phyloP scores from a whole-genome alignment of 2,113 vertebrate species.

The Erythrocebus patas region DNA sequence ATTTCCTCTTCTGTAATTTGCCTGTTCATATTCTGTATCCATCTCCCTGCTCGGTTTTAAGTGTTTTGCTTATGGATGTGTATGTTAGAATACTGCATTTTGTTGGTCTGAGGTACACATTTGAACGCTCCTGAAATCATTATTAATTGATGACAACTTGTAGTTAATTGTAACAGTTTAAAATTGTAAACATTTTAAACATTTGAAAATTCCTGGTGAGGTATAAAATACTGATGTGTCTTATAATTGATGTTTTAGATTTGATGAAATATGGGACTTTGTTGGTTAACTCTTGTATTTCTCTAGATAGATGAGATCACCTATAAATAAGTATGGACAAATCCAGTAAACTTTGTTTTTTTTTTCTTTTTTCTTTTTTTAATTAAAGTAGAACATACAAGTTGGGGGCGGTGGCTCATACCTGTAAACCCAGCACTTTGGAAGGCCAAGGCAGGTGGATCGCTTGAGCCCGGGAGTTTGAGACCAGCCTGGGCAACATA shows the following conservation, averaged over 20 bases:
- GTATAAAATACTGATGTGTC: not conserved
- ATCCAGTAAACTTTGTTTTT: not conserved
- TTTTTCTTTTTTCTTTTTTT: not conserved
- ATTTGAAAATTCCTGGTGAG: not conserved
- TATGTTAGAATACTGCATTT: not conserved
- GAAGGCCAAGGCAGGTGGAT: no score
- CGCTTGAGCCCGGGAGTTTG: no score
- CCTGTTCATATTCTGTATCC: not conserved
- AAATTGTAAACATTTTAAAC: not conserved
- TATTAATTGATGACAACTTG: not conserved
- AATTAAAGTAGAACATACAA: not conserved
- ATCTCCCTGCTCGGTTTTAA: not conserved
- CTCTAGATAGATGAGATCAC: not conserved
- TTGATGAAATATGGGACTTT: slow-evolving; percentile 6
- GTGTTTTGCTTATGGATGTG: not conserved
- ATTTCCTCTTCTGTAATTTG: not conserved
- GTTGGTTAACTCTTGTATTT: not conserved
- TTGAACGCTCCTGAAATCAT: not conserved
- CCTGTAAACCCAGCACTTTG: no score
- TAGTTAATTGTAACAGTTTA: not conserved
- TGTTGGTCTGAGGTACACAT: not conserved
- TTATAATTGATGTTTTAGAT: not conserved
- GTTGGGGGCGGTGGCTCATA: no score
- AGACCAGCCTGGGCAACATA: no score
- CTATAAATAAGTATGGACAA: not conserved